Evolutionary conservation across 2,797 vertebrate species (phyloP).

Genomic region (Enteromius viviparus): DNA sequence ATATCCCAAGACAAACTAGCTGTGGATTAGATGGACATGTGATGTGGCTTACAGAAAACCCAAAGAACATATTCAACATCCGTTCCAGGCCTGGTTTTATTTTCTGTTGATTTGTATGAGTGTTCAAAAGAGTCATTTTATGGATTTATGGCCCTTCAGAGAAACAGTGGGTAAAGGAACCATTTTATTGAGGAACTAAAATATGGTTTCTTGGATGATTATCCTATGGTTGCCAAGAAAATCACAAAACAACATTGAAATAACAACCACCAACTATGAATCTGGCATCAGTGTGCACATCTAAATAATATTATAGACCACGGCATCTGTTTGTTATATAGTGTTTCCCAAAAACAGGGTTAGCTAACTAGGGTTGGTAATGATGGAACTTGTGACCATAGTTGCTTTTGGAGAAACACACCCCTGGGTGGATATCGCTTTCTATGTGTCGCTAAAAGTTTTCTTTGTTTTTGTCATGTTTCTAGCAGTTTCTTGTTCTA

Average conservation of each 20-base stretch:
- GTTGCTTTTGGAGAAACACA: not conserved
- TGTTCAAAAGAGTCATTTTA: conserved; percentile 37
- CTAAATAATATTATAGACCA: conserved; percentile 58
- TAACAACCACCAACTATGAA: conserved; percentile 63
- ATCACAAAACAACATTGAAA: conserved; percentile 63
- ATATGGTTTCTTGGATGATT: conserved; percentile 63
- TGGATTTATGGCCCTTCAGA: conserved; percentile 66
- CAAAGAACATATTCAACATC: conserved; percentile 64
- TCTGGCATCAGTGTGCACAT: conserved; percentile 56
- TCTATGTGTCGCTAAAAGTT: not conserved
- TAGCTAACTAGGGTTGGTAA: not conserved
- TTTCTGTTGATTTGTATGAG: conserved; percentile 54
- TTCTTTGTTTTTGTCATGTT: not conserved
- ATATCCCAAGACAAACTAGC: conserved; percentile 31
- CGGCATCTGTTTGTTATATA: conserved; percentile 57
- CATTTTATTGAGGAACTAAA: conserved; percentile 67
- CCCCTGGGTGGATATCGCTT: not conserved
- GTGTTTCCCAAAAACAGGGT: not conserved
- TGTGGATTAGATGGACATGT: conserved; percentile 60
- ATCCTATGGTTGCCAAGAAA: conserved; percentile 69
- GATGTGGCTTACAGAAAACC: conserved; percentile 56
- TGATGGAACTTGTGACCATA: not conserved
- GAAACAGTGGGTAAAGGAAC: conserved; percentile 55
- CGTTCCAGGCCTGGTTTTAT: conserved; percentile 57
- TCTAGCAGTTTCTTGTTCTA: not conserved